Percentiles rank a stretch among this genome's conserved stretches.
phyloP scores from a whole-genome alignment of 2,888 invertebrate species.

The Amphipoea lucens region DNA sequence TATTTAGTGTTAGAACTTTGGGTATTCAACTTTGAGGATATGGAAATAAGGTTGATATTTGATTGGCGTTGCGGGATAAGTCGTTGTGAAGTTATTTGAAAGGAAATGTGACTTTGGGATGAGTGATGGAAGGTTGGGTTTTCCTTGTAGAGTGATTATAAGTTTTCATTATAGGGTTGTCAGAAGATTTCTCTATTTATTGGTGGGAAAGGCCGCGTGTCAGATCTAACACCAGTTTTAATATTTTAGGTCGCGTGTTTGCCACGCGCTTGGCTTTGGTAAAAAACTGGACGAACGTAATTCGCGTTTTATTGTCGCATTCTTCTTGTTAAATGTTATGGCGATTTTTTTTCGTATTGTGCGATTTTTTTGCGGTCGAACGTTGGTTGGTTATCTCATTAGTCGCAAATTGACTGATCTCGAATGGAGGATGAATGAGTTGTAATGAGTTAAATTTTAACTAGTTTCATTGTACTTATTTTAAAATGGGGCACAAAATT shows the following conservation, averaged over 20 bases:
- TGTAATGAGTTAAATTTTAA: slow-evolving; percentile 63
- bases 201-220: slow-evolving; percentile 90
- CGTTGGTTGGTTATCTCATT: slow-evolving; percentile 78
- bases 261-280: slow-evolving; percentile 87
- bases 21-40: slow-evolving; percentile 64
- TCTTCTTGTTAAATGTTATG: slow-evolving; percentile 87
- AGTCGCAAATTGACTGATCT: slow-evolving; percentile 81
- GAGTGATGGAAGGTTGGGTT: slow-evolving; percentile 54
- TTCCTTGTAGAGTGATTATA: slow-evolving; percentile 41
- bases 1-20: slow-evolving; percentile 58
- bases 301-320: slow-evolving; percentile 89
- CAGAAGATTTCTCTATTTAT: slow-evolving; percentile 86
- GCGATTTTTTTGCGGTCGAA: slow-evolving; percentile 80
- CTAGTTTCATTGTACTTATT: slow-evolving; percentile 47
- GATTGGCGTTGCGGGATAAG: slow-evolving; percentile 13
- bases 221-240: slow-evolving; percentile 90
- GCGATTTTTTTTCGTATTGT: slow-evolving; percentile 66
- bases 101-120: slow-evolving; percentile 48
- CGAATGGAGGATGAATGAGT: slow-evolving; percentile 65
- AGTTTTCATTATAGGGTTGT: slow-evolving; percentile 79
- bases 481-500: slow-evolving; percentile 18
- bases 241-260: slow-evolving; percentile 87
- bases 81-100: slow-evolving; percentile 1
- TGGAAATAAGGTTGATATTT: slow-evolving; percentile 56
- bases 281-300: slow-evolving; percentile 88